phyloP scores from a whole-genome alignment of 2,113 vertebrate genomes.

The Tenrec ecaudatus region DNA sequence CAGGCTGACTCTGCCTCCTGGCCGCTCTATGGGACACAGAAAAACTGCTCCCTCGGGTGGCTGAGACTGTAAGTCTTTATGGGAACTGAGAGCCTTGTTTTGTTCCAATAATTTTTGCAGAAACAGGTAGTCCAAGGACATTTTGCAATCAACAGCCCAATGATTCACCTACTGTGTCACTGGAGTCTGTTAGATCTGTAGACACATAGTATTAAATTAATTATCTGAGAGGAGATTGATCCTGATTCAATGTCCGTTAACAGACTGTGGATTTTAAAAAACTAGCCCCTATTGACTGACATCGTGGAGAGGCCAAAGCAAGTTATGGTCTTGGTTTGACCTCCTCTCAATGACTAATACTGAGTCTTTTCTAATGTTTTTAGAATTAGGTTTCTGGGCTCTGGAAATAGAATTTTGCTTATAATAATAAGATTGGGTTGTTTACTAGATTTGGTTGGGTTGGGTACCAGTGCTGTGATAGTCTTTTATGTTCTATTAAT shows the following conservation, averaged over 20 bases:
- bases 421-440: background rate
- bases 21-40: too few relatives aligned
- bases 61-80: too few relatives aligned
- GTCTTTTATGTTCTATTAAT: conserved; percentile 2
- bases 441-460: background rate
- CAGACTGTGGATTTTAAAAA: background rate
- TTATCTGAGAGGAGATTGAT: background rate
- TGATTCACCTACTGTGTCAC: too few relatives aligned
- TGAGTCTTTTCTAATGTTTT: background rate
- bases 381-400: background rate
- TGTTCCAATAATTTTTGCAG: too few relatives aligned
- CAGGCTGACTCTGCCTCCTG: too few relatives aligned
- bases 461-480: background rate
- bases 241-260: conserved; percentile 1
- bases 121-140: too few relatives aligned
- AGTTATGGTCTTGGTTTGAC: background rate
- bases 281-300: background rate
- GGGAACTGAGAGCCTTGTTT: too few relatives aligned
- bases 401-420: conserved; percentile 13
- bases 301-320: background rate
- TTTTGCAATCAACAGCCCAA: too few relatives aligned
- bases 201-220: background rate
- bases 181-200: background rate
- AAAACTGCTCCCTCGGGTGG: too few relatives aligned
- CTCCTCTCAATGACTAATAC: background rate